Evolutionary conservation across 2,113 vertebrate genomes (phyloP).

Genomic region (Phalacrocorax carbo): DNA sequence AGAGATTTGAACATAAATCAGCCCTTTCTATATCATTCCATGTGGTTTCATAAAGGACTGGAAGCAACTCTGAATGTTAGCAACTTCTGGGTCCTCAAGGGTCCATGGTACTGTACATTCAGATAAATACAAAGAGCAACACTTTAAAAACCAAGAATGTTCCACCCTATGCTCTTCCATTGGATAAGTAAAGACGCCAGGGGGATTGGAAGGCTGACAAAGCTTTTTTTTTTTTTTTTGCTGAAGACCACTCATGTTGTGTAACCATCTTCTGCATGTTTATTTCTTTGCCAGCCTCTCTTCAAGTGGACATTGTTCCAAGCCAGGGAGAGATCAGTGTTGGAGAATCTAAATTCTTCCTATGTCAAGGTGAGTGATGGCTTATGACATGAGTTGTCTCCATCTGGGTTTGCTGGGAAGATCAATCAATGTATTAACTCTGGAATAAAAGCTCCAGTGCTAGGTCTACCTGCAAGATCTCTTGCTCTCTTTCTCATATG

Average conservation of each 20-base stretch:
- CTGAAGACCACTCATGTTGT: background rate
- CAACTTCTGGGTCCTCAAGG: background rate
- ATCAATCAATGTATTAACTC: background rate
- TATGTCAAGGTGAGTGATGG: constrained; percentile 87
- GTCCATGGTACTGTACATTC: background rate
- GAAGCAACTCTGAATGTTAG: background rate
- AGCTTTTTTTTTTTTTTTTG: background rate
- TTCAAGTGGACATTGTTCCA: constrained; percentile 94
- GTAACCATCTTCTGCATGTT: background rate
- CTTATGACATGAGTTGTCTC: background rate
- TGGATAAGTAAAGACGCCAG: too few relatives aligned
- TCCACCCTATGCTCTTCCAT: background rate
- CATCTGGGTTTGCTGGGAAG: background rate
- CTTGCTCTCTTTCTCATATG: background rate
- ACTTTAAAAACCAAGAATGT: background rate
- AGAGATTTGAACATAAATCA: background rate
- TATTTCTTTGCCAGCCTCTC: constrained; percentile 77
- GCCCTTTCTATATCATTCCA: background rate
- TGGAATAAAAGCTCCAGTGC: background rate
- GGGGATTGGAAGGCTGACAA: background rate
- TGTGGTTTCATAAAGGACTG: background rate
- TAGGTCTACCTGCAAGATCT: background rate
- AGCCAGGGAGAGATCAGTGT: constrained; percentile 94
- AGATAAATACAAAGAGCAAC: background rate
- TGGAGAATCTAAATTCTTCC: constrained; percentile 98